Percentiles rank a stretch among this genome's conserved stretches.
These are phyloP conservation scores for Halcyon smyrnensis DNA, from an alignment of 2,797 vertebrate genomes.

Conservation along the genomic window DNA sequence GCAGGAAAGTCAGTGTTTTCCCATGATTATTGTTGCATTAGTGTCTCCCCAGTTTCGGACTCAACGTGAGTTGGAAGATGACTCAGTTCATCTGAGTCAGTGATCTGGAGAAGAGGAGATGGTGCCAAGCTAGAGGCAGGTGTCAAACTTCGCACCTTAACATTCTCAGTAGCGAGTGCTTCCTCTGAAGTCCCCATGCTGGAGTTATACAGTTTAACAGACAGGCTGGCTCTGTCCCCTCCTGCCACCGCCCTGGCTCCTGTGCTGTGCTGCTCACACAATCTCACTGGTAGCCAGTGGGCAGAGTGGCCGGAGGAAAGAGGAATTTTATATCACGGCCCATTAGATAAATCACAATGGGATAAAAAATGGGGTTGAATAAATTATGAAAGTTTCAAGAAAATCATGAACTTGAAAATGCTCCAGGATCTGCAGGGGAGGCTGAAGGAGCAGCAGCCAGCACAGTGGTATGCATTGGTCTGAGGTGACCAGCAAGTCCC, in stretches of 20 bases:
- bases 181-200: accelerated
- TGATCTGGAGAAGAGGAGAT: neutral
- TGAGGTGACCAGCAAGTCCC: neutral
- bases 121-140: neutral
- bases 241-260: neutral
- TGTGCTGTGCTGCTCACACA: neutral
- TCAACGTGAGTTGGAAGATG: neutral
- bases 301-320: neutral
- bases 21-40: neutral
- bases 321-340: neutral
- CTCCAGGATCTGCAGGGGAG: neutral
- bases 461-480: neutral
- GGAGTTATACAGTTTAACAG: neutral
- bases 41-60: neutral
- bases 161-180: accelerated
- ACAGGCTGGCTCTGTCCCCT: neutral
- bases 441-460: neutral
- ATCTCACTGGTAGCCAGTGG: accelerated
- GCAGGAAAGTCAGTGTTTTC: neutral
- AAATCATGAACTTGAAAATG: neutral
- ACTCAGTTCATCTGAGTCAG: neutral
- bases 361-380: accelerated
- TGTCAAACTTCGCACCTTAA: neutral
- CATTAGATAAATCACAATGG: neutral
- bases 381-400: neutral